These are phyloP conservation scores for Salvator merianae DNA, from an alignment of 2,113 vertebrate genomes.

Conservation along the genomic window DNA sequence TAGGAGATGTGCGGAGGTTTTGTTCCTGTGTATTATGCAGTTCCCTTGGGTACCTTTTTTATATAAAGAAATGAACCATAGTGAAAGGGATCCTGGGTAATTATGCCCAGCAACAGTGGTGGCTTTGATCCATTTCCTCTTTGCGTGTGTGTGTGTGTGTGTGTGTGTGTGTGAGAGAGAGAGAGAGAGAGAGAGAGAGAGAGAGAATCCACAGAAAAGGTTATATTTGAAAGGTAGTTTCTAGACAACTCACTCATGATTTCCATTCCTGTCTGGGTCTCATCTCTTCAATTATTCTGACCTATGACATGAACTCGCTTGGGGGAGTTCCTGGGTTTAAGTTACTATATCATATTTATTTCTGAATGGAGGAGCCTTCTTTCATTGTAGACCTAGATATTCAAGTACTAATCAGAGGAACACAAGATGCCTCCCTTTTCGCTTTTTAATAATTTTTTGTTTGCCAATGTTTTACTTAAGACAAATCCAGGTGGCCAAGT, in stretches of 20 bases:
- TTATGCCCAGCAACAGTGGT: background rate
- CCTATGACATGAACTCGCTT: constrained; percentile 36
- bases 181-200: too few relatives aligned
- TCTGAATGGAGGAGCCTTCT: constrained; percentile 40
- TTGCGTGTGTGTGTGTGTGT: too few relatives aligned
- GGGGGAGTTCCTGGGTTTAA: constrained; percentile 54
- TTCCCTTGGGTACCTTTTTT: background rate
- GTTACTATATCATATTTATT: constrained; percentile 54
- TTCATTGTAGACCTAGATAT: constrained; percentile 13
- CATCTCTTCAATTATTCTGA: constrained; percentile 36
- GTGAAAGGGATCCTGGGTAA: background rate
- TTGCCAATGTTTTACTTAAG: background rate
- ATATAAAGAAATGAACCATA: background rate
- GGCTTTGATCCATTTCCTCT: accelerated
- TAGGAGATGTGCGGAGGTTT: background rate
- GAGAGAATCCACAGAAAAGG: accelerated
- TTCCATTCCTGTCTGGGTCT: constrained; percentile 7
- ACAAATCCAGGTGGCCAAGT: too few relatives aligned
- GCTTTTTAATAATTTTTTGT: background rate
- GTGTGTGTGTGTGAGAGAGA: too few relatives aligned
- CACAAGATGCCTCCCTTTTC: constrained; percentile 43
- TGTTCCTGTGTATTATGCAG: background rate
- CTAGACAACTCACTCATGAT: background rate
- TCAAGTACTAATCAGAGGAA: constrained; percentile 43
- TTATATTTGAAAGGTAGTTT: background rate